Percentiles rank a stretch among this genome's conserved stretches.
These are phyloP conservation scores for Carapus acus DNA, from an alignment of 2,797 vertebrate genomes.

Conservation along the genomic window DNA sequence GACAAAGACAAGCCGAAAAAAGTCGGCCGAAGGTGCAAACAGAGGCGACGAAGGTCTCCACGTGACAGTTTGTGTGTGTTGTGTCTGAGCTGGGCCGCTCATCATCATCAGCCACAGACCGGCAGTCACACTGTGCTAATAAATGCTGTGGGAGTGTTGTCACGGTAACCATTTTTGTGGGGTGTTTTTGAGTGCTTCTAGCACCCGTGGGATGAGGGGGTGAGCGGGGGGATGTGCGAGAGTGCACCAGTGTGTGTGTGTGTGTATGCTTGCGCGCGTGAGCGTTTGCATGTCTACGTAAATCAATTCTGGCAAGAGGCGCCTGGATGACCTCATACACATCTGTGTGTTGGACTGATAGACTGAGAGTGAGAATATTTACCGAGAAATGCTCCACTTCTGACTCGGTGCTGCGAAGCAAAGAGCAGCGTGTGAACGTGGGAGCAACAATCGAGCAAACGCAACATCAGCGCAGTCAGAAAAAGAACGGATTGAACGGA, in stretches of 20 bases:
- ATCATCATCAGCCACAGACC: slow-evolving; percentile 14
- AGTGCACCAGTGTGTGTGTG: background rate
- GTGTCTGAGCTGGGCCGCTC: slow-evolving; percentile 4
- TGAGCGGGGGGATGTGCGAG: background rate
- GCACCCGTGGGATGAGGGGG: slow-evolving; percentile 39
- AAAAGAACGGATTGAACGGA: too few species aligned
- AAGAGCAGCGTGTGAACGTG: background rate
- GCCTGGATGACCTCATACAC: slow-evolving; percentile 65
- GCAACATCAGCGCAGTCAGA: too few species aligned
- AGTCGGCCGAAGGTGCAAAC: too few species aligned
- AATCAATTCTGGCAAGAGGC: slow-evolving; percentile 53
- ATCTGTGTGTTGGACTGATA: slow-evolving; percentile 48
- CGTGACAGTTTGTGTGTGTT: too few species aligned
- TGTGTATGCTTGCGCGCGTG: slow-evolving; percentile 12
- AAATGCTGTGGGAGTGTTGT: slow-evolving; percentile 48
- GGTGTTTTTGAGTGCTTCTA: slow-evolving; percentile 54
- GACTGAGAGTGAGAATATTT: slow-evolving; percentile 12
- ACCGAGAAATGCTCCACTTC: slow-evolving; percentile 21
- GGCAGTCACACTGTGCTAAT: slow-evolving; percentile 35
- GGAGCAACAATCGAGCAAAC: slow-evolving; percentile 3
- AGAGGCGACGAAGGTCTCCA: background rate
- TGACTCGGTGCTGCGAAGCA: slow-evolving; percentile 2
- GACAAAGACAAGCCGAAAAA: too few species aligned
- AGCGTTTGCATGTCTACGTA: slow-evolving; percentile 27
- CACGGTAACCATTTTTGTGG: slow-evolving; percentile 46